Evolutionary conservation across 2,888 invertebrate species (phyloP).

Genomic region (Theretra japonica): DNA sequence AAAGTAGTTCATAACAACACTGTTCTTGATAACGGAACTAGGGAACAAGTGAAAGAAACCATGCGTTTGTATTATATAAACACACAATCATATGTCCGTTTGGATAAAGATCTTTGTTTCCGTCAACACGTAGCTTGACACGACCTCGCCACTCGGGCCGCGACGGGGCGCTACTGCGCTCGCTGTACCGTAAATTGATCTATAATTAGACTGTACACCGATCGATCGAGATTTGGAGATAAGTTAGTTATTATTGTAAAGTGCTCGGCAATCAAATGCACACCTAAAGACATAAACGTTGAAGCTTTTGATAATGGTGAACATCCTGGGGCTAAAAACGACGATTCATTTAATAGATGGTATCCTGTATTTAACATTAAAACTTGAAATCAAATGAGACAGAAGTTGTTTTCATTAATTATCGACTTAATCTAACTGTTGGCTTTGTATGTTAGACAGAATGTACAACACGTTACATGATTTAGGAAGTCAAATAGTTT

Average conservation of each 20-base stretch:
- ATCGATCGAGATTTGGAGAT: conserved; percentile 14
- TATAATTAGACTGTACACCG: conserved; percentile 20
- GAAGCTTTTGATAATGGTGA: neutral
- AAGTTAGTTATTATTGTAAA: conserved; percentile 12
- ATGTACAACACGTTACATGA: too few relatives aligned
- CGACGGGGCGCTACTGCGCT: conserved; percentile 11
- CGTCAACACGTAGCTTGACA: conserved; percentile 40
- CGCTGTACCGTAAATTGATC: conserved; percentile 26
- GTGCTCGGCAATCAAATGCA: neutral
- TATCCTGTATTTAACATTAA: too few relatives aligned
- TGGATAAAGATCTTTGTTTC: conserved; percentile 40
- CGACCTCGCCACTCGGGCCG: conserved; percentile 35
- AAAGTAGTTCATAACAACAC: neutral
- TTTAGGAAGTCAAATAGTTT: too few relatives aligned
- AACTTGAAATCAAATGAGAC: too few relatives aligned
- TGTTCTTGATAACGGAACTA: conserved; percentile 1
- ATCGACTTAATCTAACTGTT: too few relatives aligned
- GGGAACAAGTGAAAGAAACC: conserved; percentile 17
- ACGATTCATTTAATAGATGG: too few relatives aligned
- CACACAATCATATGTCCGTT: conserved; percentile 31
- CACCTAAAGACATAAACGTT: neutral
- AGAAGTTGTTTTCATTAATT: too few relatives aligned
- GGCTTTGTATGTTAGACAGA: too few relatives aligned
- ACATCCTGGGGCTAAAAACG: neutral
- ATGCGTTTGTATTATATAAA: conserved; percentile 12